Percentiles rank a stretch among this genome's conserved stretches.
Evolutionary conservation across 2,888 invertebrate species (phyloP).

Genomic region (Diarsia rubi): DNA sequence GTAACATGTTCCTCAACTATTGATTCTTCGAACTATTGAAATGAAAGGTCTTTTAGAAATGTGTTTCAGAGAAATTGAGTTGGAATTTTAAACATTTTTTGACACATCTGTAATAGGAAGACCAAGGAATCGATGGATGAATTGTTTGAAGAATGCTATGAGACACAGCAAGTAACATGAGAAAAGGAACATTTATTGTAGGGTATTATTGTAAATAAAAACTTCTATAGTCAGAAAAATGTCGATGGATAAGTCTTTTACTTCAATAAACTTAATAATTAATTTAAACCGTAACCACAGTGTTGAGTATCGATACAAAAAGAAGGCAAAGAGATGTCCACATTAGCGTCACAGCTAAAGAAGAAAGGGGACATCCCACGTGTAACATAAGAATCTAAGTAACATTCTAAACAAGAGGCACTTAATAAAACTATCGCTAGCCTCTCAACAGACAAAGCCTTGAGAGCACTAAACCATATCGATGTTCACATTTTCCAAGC

Average conservation of each 20-base stretch:
- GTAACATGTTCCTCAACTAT: background rate
- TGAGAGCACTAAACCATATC: constrained; percentile 51
- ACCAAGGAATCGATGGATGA: no score
- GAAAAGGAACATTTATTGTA: background rate
- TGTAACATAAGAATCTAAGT: constrained; percentile 19
- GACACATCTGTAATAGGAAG: background rate
- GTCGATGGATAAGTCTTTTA: background rate
- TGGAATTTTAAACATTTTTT: background rate
- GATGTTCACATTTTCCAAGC: constrained; percentile 62
- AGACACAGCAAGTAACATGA: no score
- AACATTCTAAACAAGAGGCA: constrained; percentile 19
- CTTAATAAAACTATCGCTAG: constrained; percentile 40
- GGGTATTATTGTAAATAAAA: background rate
- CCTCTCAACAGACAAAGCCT: constrained; percentile 56
- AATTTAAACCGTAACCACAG: background rate
- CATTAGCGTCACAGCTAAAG: background rate
- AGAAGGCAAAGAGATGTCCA: background rate
- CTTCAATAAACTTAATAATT: background rate
- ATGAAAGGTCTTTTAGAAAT: constrained; percentile 4
- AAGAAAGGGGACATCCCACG: background rate
- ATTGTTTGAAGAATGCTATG: no score
- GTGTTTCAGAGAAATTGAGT: background rate
- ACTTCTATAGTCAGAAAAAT: background rate
- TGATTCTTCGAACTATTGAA: background rate
- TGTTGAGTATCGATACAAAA: background rate